These are phyloP conservation scores for Invenusta paracnida DNA, from an alignment of 2,888 invertebrate genomes.

Conservation along the genomic window DNA sequence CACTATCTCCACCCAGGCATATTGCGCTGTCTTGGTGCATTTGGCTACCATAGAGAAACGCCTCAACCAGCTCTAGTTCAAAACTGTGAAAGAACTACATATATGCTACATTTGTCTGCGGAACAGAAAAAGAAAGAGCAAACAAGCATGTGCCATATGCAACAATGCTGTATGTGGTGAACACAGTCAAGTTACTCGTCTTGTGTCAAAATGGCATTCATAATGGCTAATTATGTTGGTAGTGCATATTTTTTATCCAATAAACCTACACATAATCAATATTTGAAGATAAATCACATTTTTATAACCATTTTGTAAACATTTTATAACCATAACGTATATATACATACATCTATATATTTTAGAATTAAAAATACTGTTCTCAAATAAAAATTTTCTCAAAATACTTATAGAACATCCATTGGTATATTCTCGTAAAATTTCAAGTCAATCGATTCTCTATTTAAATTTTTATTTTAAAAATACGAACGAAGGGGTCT, in stretches of 20 bases:
- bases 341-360: background rate
- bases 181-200: constrained; percentile 8
- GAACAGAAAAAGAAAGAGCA: background rate
- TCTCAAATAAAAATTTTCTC: background rate
- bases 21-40: constrained; percentile 26
- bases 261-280: background rate
- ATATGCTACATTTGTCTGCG: background rate
- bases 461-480: constrained; percentile 2
- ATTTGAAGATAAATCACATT: background rate
- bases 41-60: background rate
- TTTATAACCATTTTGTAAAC: background rate
- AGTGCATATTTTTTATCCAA: constrained; percentile 14
- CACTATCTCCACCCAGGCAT: constrained; percentile 21
- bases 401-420: constrained; percentile 29
- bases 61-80: background rate
- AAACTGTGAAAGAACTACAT: background rate
- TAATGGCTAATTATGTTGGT: constrained; percentile 12
- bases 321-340: background rate
- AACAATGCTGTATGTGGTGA: constrained; percentile 25
- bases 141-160: constrained; percentile 6
- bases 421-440: constrained; percentile 18
- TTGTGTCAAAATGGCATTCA: constrained; percentile 9
- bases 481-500: background rate
- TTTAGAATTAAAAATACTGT: constrained; percentile 14
- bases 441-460: constrained; percentile 23